Evolutionary conservation across 2,113 vertebrate species (phyloP).

Genomic region (Percopsis transmontana): DNA sequence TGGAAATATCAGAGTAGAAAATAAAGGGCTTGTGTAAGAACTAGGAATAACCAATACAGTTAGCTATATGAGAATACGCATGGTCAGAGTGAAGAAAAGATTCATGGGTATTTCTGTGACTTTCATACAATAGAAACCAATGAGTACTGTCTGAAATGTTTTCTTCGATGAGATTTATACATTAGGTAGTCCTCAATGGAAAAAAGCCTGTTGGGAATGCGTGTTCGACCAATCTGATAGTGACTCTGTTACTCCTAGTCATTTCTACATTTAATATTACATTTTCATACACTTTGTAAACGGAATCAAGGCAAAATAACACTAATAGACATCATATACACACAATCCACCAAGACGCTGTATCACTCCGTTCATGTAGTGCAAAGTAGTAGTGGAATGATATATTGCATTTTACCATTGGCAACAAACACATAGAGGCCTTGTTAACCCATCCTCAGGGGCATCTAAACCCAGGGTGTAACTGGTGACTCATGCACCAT

Average conservation of each 20-base stretch:
- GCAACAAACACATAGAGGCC: constrained; percentile 30
- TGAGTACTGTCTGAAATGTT: background rate
- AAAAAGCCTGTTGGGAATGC: constrained; percentile 14
- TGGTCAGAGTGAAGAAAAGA: background rate
- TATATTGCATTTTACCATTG: constrained; percentile 36
- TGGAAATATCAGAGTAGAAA: too few species aligned
- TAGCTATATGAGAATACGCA: too few species aligned
- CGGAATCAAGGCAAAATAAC: constrained; percentile 15
- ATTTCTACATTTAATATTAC: background rate
- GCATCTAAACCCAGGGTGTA: constrained; percentile 37
- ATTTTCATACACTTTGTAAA: constrained; percentile 15
- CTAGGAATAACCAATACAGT: too few species aligned
- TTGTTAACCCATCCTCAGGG: constrained; percentile 51
- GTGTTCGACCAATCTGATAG: constrained; percentile 27
- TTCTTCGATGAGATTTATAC: background rate
- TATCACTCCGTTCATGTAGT: constrained; percentile 8
- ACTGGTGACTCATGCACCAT: constrained; percentile 45
- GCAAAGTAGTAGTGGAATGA: constrained; percentile 20
- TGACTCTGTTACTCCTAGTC: constrained; percentile 7
- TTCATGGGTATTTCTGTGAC: background rate
- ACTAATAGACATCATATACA: constrained; percentile 20
- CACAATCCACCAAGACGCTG: constrained; percentile 11
- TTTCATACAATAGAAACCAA: background rate
- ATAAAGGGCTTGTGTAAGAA: too few species aligned
- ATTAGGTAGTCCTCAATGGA: constrained; percentile 1